Conservation (phyloP, 2,888 invertebrate species). For the Acrocera orbiculus region DNA sequence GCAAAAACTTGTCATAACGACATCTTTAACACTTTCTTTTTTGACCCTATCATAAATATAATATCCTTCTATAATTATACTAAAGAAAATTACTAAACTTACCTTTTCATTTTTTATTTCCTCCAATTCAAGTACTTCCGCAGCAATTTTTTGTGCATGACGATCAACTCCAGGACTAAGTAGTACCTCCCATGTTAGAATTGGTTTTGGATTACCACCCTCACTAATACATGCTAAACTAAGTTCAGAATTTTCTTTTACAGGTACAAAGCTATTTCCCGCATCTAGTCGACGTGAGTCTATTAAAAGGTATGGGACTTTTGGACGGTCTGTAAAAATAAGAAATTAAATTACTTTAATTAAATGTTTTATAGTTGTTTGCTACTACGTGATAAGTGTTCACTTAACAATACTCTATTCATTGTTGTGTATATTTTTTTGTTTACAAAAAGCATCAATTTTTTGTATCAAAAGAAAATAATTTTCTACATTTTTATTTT, state of each 20-base stretch:
- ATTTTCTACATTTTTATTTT: no score
- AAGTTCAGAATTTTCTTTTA: constrained; percentile 66
- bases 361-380: no score
- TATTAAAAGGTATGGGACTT: constrained; percentile 69
- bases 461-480: no score
- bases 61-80: no score
- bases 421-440: no score
- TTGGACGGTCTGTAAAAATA: constrained; percentile 50
- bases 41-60: no score
- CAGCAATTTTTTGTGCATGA: constrained; percentile 35
- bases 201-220: constrained; percentile 55
- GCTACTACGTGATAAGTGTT: no score
- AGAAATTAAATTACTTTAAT: no score
- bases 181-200: constrained; percentile 32
- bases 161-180: constrained; percentile 40
- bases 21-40: no score
- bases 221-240: constrained; percentile 74
- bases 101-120: constrained; percentile 31
- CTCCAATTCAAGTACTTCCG: constrained; percentile 31
- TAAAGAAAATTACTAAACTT: constrained; percentile 8
- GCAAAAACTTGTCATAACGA: no score
- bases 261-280: constrained; percentile 74
- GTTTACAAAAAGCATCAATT: no score
- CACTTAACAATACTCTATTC: no score
- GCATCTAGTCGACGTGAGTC: constrained; percentile 72